Evolutionary conservation across 30 jellyfish, hydroid and myxozoan species (phyloP), one percentile per base, ranked within the genome.

Genomic region (Hydractinia symbiolongicarpus): DNA sequence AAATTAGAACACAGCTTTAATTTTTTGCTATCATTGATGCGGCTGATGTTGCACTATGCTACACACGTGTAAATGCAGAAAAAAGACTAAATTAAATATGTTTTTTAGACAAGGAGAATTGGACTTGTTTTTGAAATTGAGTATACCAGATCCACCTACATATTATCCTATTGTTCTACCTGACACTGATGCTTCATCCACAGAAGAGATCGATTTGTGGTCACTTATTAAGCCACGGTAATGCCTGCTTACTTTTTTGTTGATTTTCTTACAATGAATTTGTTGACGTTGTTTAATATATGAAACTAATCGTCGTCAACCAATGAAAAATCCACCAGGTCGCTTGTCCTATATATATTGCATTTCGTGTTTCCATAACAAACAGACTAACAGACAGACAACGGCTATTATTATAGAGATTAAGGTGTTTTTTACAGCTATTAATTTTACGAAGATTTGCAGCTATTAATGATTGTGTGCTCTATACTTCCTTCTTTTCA

Each of bases 111-210:
- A 84, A 79, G 78, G 90, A 53, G 73, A 79, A 51, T 6, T 84
- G 69, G 21, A 53, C 58, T 56, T 89, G 8, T 84, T 89, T 79
- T 50, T 61, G 50, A 69, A 60, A 15, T 8, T 89, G 51, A 66
- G 30, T 66, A 60, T 89, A 68, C 88, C 89, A 17, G 96, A 89
- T 72, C 54, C 49, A 20, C 96, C 96, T 50, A 84, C 90, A 5
- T 82, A 77, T 14, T 79, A 69, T 54, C 96, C 96, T 4, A 17
- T 89, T 20, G 88, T 78, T 11, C 87, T 81, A 6, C 95, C 96
- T 20, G 82, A 78, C 15, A 84, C 83, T 60, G 86, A 50, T 20
- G 82, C 69, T 15, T 61, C 76, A 61, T 88, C 88, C 64, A 61
- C 72, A 8, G 20, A 70, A 44, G 83, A 71, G 5, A 75, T 83